Conservation (phyloP, 2,797 vertebrate species). For the Xenops minutus region DNA sequence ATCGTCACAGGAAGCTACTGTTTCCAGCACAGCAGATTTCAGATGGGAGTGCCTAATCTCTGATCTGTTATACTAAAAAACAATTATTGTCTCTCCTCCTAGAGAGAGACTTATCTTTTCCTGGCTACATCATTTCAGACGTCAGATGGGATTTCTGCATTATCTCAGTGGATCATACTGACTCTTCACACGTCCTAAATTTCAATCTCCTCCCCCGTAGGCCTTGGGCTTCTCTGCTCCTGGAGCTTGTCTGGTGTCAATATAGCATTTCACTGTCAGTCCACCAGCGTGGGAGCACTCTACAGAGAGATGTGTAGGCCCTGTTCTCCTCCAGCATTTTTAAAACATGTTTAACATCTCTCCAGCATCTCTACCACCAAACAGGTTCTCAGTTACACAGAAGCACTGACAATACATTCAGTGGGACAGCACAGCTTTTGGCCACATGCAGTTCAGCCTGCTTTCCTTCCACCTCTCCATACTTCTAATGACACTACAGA, state of each 20-base stretch:
- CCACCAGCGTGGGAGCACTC: background rate
- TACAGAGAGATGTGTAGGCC: background rate
- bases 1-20: slow-evolving; percentile 50
- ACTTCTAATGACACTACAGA: background rate
- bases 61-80: slow-evolving; percentile 70
- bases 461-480: background rate
- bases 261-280: background rate
- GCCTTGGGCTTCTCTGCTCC: slow-evolving; percentile 13
- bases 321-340: background rate
- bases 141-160: slow-evolving; percentile 61
- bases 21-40: slow-evolving; percentile 52
- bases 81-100: slow-evolving; percentile 71
- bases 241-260: slow-evolving; percentile 17
- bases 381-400: background rate
- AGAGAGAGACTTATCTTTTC: slow-evolving; percentile 61
- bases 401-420: background rate
- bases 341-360: too few species aligned
- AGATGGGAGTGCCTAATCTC: slow-evolving; percentile 46
- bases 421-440: background rate
- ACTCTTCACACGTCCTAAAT: slow-evolving; percentile 5
- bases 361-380: background rate
- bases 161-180: slow-evolving; percentile 60
- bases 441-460: background rate
- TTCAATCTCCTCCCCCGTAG: background rate
- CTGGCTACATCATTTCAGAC: slow-evolving; percentile 57